Conservation (phyloP, 2,797 vertebrate genomes). For the Oryzias dopingdopingensis region DNA sequence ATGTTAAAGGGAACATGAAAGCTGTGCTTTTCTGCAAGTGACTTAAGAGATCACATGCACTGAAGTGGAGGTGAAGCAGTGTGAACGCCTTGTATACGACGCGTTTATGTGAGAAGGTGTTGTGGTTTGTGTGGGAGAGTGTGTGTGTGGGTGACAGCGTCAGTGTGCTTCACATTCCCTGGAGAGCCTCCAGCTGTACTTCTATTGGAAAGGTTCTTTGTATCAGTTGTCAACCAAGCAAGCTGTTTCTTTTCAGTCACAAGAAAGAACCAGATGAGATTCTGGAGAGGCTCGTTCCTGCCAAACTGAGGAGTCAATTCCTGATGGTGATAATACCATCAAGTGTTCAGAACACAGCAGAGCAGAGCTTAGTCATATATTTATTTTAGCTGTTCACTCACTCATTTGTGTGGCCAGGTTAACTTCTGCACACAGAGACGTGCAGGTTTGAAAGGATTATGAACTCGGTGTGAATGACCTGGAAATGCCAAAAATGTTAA, state of each 20-base stretch:
- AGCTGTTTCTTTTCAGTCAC: conserved; percentile 38
- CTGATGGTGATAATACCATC: not conserved
- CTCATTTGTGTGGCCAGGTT: too few species aligned
- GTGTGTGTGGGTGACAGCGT: conserved; percentile 16
- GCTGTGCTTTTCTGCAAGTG: conserved; percentile 6
- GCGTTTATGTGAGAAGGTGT: not conserved
- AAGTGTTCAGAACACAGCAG: too few species aligned
- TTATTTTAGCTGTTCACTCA: too few species aligned
- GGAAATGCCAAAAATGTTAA: too few species aligned
- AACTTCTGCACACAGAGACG: too few species aligned
- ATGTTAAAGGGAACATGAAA: not conserved
- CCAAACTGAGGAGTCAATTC: conserved; percentile 11
- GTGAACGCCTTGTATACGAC: not conserved
- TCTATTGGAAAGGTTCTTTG: conserved; percentile 32
- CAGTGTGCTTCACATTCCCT: conserved; percentile 20
- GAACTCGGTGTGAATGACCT: too few species aligned
- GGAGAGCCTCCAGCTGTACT: conserved; percentile 51
- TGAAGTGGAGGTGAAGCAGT: conserved; percentile 6
- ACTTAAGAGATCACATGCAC: not conserved
- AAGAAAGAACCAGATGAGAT: conserved; percentile 17
- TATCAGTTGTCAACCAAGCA: conserved; percentile 35
- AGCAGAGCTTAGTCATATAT: too few species aligned
- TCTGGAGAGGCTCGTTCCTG: conserved; percentile 14
- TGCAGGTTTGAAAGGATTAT: too few species aligned
- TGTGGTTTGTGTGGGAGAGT: conserved; percentile 20